Percentiles rank a stretch among this genome's conserved stretches.
phyloP scores from a whole-genome alignment of 2,113 vertebrate genomes.

The Petrocephalus microphthalmus region DNA sequence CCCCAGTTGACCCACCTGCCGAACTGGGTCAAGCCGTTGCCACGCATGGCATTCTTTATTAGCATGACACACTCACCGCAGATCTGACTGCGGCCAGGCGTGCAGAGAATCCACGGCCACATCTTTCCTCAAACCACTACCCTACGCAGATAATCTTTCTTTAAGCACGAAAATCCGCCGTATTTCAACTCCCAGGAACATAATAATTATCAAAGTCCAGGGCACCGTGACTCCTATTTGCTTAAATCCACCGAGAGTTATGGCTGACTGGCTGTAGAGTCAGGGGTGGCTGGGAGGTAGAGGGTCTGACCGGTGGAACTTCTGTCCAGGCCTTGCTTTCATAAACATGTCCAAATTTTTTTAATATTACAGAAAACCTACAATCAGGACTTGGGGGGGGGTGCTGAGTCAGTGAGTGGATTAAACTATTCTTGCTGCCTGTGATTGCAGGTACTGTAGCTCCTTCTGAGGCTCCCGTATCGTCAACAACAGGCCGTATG shows the following conservation, averaged over 20 bases:
- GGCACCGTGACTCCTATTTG: not conserved
- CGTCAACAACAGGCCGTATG: not conserved
- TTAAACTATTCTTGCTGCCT: not conserved
- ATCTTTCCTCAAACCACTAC: not conserved
- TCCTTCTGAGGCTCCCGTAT: not conserved
- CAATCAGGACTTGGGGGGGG: not conserved
- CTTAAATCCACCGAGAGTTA: not conserved
- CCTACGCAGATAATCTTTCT: not conserved
- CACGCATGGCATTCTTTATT: not conserved
- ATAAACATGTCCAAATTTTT: not conserved
- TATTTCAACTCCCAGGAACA: not conserved
- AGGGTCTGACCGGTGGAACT: not conserved
- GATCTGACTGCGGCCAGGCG: not conserved
- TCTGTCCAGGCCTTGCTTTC: not conserved
- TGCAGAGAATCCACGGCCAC: not conserved
- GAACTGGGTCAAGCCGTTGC: not conserved
- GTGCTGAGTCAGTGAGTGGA: not conserved
- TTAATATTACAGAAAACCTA: not conserved
- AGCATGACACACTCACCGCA: not conserved
- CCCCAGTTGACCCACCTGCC: not conserved
- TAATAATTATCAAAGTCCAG: not conserved
- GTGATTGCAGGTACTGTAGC: not conserved
- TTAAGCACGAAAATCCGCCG: not conserved
- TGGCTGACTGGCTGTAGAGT: not conserved
- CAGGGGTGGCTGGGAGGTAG: not conserved